Conservation (phyloP, 2,797 vertebrate genomes). For the Schizopygopsis malacanthus region DNA sequence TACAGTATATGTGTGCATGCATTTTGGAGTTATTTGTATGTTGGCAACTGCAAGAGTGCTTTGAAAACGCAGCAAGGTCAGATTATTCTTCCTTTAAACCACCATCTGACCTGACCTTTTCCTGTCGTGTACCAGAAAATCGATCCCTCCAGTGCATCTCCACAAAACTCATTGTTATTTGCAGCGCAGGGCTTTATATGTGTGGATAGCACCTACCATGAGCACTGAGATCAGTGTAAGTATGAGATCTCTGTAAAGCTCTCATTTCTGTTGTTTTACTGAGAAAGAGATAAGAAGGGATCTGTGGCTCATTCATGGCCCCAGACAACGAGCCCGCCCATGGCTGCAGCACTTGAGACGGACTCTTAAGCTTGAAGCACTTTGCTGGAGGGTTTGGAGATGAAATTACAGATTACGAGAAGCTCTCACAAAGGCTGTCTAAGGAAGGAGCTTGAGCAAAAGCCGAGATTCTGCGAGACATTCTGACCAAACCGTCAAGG, state of each 20-base stretch:
- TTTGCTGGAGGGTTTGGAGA: slow-evolving; percentile 35
- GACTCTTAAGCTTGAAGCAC: slow-evolving; percentile 23
- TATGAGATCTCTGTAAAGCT: slow-evolving; percentile 38
- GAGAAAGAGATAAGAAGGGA: slow-evolving; percentile 7
- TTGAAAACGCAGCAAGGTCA: slow-evolving; percentile 6
- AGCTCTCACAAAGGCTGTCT: slow-evolving; percentile 22
- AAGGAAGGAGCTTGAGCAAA: slow-evolving; percentile 23
- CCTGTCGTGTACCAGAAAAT: slow-evolving; percentile 3
- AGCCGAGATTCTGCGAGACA: slow-evolving; percentile 2
- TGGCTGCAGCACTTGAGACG: slow-evolving; percentile 34
- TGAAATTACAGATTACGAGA: slow-evolving; percentile 36
- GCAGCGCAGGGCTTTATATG: background rate
- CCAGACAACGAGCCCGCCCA: slow-evolving; percentile 30
- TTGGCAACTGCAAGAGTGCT: background rate
- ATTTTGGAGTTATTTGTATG: background rate
- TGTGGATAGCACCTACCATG: background rate
- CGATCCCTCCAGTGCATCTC: background rate
- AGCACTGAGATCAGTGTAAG: background rate
- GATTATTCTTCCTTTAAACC: background rate
- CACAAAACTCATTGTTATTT: background rate
- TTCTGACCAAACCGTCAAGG: background rate
- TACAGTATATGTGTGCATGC: background rate
- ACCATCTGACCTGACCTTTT: slow-evolving; percentile 28
- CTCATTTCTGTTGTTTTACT: slow-evolving; percentile 8
- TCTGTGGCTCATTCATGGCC: slow-evolving; percentile 21